Base-by-base conservation (phyloP, 1,140 invertebrate species). In the Brevipalpus yothersi region DNA sequence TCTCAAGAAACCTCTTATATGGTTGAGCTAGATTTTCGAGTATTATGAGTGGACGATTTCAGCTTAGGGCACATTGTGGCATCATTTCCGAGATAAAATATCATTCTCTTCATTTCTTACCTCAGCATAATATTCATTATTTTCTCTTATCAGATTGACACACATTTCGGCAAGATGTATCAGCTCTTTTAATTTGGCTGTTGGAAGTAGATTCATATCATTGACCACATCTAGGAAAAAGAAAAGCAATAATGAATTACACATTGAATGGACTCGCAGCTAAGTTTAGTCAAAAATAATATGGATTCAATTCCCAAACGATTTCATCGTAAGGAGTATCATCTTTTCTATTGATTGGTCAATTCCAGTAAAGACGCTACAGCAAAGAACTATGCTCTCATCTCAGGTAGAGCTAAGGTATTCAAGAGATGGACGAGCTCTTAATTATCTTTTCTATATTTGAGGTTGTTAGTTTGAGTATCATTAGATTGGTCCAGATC, bases 101-200 rank as follows among this genome's bases (percentile, higher is more conserved):
- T 15, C 45, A 47, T 47, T 47, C 45, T 47, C 45, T 3, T 47
- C 45, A 19, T 51, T 75, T 78, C 53, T 55, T 82, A 98, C 94
- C 87, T 99, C 93, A 62, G 92, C 91, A 76, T 98, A 96, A 73
- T 97, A 91, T 72, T 98, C 94, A 75, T 98, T 93, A 70, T 98
- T 98, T 73, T 98, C 94, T 71, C 97, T 93, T 51, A 98, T 74
- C 12, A 98, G 78, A 72, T 99, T 94, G 45, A 98, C 93, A 74
- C 94, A 99, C 11, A 97, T 77, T 70, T 98, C 93, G 15, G 93
- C 89, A 56, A 98, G 78, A 69, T 90, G 90, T 68, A 96, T 93
- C 17, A 99, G 78, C 72, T 97, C 91, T 70, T 97, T 92, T 15
- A 99, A 76, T 70, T 93, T 91, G 72, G 86, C 87, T 47, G 80